Evolutionary conservation across 1,140 invertebrate species (phyloP).

Genomic region (Drosophila ambigua): DNA sequence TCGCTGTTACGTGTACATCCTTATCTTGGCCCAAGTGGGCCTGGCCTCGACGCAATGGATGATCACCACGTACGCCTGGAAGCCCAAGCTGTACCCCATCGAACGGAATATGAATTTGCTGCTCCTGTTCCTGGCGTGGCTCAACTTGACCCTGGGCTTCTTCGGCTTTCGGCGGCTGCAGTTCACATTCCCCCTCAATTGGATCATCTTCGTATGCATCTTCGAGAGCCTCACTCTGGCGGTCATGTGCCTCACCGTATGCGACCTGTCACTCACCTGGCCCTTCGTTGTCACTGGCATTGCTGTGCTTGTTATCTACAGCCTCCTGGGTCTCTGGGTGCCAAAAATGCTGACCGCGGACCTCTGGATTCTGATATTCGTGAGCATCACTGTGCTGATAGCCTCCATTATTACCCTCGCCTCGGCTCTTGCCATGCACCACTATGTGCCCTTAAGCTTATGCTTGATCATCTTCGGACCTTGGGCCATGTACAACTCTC

Average conservation of each 20-base stretch:
- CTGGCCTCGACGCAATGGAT: constrained; percentile 53
- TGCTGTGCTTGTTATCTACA: constrained; percentile 37
- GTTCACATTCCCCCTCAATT: constrained; percentile 46
- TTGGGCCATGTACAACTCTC: constrained; percentile 56
- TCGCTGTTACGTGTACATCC: constrained; percentile 31
- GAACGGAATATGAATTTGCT: constrained; percentile 42
- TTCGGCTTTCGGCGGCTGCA: constrained; percentile 64
- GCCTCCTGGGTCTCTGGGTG: constrained; percentile 45
- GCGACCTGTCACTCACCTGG: constrained; percentile 49
- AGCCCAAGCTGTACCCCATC: constrained; percentile 1
- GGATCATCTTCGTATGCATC: constrained; percentile 54
- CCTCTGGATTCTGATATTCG: constrained; percentile 58
- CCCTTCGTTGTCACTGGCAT: constrained; percentile 18
- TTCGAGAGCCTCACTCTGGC: constrained; percentile 60
- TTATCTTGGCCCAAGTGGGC: constrained; percentile 39
- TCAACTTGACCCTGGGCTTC: constrained; percentile 43
- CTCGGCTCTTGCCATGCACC: constrained; percentile 30
- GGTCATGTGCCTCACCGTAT: constrained; percentile 29
- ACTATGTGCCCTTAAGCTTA: constrained; percentile 48
- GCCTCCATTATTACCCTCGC: constrained; percentile 17
- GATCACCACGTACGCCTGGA: constrained; percentile 46
- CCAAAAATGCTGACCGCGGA: constrained; percentile 30
- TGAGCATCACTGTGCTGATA: constrained; percentile 38
- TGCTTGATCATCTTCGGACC: constrained; percentile 53
- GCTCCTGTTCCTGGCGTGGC: constrained; percentile 46